phyloP scores from a whole-genome alignment of 2,797 vertebrate genomes.

The Acanthopagrus latus region DNA sequence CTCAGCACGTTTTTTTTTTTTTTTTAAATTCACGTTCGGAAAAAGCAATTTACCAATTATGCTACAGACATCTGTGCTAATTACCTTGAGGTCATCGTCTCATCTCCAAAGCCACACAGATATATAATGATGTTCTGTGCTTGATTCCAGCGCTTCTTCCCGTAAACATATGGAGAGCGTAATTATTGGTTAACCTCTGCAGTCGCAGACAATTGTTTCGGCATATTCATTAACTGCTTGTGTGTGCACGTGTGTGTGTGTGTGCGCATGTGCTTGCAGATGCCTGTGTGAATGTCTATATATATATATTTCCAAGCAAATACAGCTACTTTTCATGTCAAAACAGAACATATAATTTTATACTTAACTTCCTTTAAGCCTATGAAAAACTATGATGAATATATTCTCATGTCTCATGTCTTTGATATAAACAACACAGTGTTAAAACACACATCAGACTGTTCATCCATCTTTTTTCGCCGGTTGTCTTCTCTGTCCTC shows the following conservation, averaged over 20 bases:
- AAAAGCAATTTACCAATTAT: constrained; percentile 50
- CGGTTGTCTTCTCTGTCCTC: constrained; percentile 12
- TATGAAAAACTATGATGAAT: background rate
- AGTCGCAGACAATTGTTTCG: constrained; percentile 69
- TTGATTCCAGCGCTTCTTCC: constrained; percentile 48
- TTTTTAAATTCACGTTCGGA: constrained; percentile 44
- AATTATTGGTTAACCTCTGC: constrained; percentile 80
- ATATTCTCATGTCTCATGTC: background rate
- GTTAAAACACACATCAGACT: constrained; percentile 10
- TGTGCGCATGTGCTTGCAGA: background rate
- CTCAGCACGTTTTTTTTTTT: constrained; percentile 29
- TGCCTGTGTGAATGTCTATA: background rate
- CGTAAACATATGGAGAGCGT: constrained; percentile 77
- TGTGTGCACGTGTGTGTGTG: constrained; percentile 9
- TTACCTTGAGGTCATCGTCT: constrained; percentile 63
- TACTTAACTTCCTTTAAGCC: background rate
- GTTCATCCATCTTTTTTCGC: constrained; percentile 4
- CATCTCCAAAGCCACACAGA: constrained; percentile 55
- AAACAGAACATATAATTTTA: background rate
- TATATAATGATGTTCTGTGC: constrained; percentile 55
- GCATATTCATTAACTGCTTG: constrained; percentile 61
- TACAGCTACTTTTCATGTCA: background rate
- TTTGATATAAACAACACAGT: background rate
- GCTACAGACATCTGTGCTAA: constrained; percentile 66
- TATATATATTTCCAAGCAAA: background rate